Evolutionary conservation across 2,113 vertebrate species (phyloP).

Genomic region (Pipra filicauda): DNA sequence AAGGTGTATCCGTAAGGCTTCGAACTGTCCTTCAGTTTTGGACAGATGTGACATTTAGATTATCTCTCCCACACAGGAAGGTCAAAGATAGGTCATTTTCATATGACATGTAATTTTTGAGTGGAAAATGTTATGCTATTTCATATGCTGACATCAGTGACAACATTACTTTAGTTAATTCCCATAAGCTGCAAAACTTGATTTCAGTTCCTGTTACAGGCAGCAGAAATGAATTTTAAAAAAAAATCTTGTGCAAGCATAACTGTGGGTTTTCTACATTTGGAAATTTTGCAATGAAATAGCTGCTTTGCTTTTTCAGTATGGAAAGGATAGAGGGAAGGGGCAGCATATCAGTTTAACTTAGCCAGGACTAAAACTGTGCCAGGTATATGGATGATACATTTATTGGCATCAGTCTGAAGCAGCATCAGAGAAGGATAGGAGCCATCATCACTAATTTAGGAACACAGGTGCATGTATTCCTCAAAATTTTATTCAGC

Average conservation of each 20-base stretch:
- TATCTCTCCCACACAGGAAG: conserved; percentile 23
- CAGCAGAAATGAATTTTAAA: neutral
- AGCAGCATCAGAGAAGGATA: neutral
- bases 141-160: conserved; percentile 20
- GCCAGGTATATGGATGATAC: neutral
- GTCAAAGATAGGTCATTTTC: conserved; percentile 24
- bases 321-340: neutral
- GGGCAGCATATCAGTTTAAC: neutral
- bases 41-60: conserved; percentile 55
- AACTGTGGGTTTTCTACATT: neutral
- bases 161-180: conserved; percentile 34
- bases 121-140: conserved; percentile 31
- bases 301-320: neutral
- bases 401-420: neutral
- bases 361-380: neutral
- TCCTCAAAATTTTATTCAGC: neutral
- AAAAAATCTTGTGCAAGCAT: neutral
- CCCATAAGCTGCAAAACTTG: neutral
- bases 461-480: neutral
- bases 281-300: neutral
- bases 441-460: neutral
- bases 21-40: conserved; percentile 23
- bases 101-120: conserved; percentile 33
- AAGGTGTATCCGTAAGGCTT: conserved; percentile 27
- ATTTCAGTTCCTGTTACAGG: neutral